phyloP scores from a whole-genome alignment of 2,888 invertebrate genomes.

The Zelleria hepariella region DNA sequence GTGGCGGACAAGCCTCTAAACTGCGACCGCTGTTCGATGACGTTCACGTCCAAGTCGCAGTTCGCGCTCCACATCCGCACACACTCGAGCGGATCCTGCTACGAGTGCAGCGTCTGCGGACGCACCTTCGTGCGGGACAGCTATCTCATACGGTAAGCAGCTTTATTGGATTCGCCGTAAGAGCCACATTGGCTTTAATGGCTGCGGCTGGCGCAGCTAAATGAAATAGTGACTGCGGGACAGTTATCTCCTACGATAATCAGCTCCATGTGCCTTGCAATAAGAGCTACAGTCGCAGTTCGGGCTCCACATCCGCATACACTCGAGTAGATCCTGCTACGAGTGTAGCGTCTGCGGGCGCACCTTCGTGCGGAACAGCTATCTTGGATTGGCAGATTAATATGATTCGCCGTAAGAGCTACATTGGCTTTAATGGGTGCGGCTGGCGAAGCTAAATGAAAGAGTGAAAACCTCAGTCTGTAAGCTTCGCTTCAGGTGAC shows the following conservation, averaged over 20 bases:
- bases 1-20: conserved; percentile 81
- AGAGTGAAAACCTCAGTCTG: no score
- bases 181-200: not conserved
- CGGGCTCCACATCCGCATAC: conserved; percentile 82
- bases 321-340: conserved; percentile 78
- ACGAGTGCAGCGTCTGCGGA: conserved; percentile 82
- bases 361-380: conserved; percentile 82
- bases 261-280: no score
- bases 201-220: no score
- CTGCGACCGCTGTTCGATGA: conserved; percentile 80
- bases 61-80: conserved; percentile 83
- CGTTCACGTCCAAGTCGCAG: conserved; percentile 81
- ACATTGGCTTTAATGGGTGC: no score
- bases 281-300: conserved; percentile 83
- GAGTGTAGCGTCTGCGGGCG: conserved; percentile 83
- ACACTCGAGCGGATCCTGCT: conserved; percentile 78
- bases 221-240: no score
- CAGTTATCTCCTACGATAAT: no score
- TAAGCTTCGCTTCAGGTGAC: no score
- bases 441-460: no score
- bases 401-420: not conserved
- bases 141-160: conserved; percentile 76
- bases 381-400: conserved; percentile 68
- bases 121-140: conserved; percentile 83
- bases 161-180: not conserved